Percentiles rank a stretch among this genome's conserved stretches.
Conservation (phyloP, 2,888 invertebrate species). For the Muschampia plurimacula region DNA sequence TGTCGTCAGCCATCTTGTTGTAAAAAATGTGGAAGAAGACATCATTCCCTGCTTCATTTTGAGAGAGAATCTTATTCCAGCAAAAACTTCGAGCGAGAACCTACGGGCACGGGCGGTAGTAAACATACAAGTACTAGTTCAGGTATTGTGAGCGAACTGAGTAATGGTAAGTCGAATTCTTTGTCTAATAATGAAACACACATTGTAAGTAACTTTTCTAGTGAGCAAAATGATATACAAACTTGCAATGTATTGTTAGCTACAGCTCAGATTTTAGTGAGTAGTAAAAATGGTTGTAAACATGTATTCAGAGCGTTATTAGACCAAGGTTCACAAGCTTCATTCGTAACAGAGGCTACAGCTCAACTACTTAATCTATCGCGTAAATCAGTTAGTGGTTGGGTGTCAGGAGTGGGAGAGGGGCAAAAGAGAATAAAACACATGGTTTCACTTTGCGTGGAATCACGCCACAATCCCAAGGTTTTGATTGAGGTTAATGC, state of each 20-base stretch:
- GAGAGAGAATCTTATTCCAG: slow-evolving; percentile 12
- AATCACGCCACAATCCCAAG: slow-evolving; percentile 38
- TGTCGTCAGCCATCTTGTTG: slow-evolving; percentile 41
- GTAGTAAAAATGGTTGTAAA: slow-evolving; percentile 22
- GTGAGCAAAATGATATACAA: not conserved
- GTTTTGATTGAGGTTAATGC: slow-evolving; percentile 41
- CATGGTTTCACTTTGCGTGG: slow-evolving; percentile 36
- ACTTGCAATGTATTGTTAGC: slow-evolving; percentile 33
- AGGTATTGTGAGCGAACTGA: not conserved
- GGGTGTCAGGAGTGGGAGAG: slow-evolving; percentile 44
- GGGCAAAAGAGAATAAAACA: slow-evolving; percentile 38
- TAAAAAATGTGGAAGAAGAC: slow-evolving; percentile 41
- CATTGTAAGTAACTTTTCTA: slow-evolving; percentile 4
- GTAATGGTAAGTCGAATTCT: not conserved
- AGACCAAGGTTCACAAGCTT: slow-evolving; percentile 44
- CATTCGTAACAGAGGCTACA: not conserved
- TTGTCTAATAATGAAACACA: not conserved
- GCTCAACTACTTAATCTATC: slow-evolving; percentile 33
- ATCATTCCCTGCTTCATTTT: slow-evolving; percentile 43
- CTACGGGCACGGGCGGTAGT: too few species aligned
- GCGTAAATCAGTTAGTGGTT: slow-evolving; percentile 35
- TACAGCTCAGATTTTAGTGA: slow-evolving; percentile 32
- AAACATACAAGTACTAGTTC: not conserved
- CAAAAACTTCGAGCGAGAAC: not conserved
- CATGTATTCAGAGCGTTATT: slow-evolving; percentile 33